Percentiles rank a stretch among this genome's conserved stretches.
Evolutionary conservation across 2,113 vertebrate species (phyloP).

Genomic region (Myrmecobius fasciatus): DNA sequence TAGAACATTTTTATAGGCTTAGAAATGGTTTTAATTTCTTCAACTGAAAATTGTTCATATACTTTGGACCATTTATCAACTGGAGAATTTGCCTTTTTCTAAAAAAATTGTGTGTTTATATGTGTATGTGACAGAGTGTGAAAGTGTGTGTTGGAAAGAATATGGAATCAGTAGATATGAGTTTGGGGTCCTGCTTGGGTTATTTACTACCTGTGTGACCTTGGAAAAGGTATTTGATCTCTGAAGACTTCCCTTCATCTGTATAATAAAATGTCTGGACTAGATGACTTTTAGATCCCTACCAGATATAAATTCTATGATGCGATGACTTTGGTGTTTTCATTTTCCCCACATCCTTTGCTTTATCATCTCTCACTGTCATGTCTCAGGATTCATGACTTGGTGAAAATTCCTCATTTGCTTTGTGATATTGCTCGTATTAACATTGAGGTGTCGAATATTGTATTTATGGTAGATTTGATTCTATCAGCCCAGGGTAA

Average conservation of each 20-base stretch:
- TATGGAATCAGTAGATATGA: neutral
- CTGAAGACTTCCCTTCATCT: conserved; percentile 45
- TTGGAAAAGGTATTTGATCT: conserved; percentile 35
- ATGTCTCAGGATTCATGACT: neutral
- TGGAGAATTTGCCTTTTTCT: too few species aligned
- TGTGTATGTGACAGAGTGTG: neutral
- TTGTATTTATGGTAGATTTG: neutral
- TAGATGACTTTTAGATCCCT: neutral
- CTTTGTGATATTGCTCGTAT: neutral
- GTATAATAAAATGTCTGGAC: neutral
- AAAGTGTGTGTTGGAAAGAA: neutral
- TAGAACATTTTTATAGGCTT: too few species aligned
- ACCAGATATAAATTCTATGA: neutral
- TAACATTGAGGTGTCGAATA: neutral
- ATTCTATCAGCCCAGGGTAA: neutral
- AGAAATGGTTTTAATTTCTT: too few species aligned
- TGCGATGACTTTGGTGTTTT: neutral
- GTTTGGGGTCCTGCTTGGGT: neutral
- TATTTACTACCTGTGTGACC: conserved; percentile 4
- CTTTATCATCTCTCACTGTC: neutral
- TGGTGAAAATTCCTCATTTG: neutral
- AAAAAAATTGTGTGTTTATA: neutral
- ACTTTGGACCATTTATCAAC: too few species aligned
- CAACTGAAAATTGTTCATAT: too few species aligned
- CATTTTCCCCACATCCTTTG: neutral